A percentile compares a stretch with the other conserved stretches of the same genome.
phyloP scores from a whole-genome alignment of 2,797 vertebrate species.

The Pantherophis alleghaniensis region DNA sequence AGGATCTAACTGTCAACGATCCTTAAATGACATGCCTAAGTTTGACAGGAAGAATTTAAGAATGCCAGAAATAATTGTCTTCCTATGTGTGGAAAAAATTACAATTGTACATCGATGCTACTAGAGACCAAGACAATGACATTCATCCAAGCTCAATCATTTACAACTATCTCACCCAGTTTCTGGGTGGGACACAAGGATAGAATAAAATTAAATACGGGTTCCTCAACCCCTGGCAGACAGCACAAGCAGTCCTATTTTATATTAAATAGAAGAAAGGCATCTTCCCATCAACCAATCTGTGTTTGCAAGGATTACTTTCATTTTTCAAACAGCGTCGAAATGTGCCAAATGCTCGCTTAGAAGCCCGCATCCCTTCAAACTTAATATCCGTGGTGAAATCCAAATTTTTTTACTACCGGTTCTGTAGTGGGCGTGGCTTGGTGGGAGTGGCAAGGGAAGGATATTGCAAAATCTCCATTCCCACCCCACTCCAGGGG shows the following conservation, averaged over 20 bases:
- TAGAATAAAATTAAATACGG: background rate
- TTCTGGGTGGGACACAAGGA: background rate
- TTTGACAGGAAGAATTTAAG: background rate
- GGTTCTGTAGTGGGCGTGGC: no score
- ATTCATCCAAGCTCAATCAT: background rate
- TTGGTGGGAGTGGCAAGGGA: no score
- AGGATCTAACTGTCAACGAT: background rate
- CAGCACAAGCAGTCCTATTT: background rate
- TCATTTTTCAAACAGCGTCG: background rate
- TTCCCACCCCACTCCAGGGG: no score
- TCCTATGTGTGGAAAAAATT: background rate
- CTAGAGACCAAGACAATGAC: background rate
- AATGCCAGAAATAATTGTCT: background rate
- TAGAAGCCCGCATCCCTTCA: background rate
- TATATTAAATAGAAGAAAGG: background rate
- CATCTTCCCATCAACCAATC: background rate
- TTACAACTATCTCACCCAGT: background rate
- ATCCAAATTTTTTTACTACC: no score
- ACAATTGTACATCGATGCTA: background rate
- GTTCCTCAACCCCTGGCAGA: background rate
- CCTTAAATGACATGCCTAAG: background rate
- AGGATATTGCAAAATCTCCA: no score
- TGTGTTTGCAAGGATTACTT: background rate
- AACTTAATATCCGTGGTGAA: no score
- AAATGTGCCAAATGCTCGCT: background rate